Base-by-base conservation (phyloP, 2,888 invertebrate genomes). In the Cetonia aurata region DNA sequence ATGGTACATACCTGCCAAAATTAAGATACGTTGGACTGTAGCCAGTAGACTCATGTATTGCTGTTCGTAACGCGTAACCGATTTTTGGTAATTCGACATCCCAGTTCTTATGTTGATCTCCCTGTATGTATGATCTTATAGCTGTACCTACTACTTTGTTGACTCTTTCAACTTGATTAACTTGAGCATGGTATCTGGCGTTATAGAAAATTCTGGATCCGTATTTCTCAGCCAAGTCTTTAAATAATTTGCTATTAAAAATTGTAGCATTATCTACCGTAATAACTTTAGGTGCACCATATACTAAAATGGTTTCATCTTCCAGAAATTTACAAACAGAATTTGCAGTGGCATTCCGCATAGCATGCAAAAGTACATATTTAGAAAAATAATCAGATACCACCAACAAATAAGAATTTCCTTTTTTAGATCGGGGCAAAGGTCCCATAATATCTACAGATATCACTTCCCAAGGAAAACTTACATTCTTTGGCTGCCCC, bases 221-320 rank as follows among this genome's bases (percentile, higher is more conserved):
- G 50, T 75, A 76, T 2, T 55, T 25, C 6, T 41, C 13, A n/a
- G 55, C 41, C 15, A 73, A 25, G 3, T 62, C 48, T 13, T 12
- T 48, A 41, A 73, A 74, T 13, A 42, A 42, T 13, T 71, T 68
- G 19, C 73, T 67, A 12, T 57, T 53, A 52, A 76, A 76, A 52
- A 70, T 73, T 2, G 37, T 59, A 0, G 74, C 77, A 55, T 77
- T 77, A 44, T 77, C 76, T 1, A 53, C 53, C 9, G 76, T 71
- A 1, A 77, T 33, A 1, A 48, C 62, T 69, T 59, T 17, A 1
- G 76, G 75, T 3, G 59, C 73, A 19, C 75, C 73, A 71, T 65
- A 75, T 4, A 73, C 17, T n/a, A 74, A 48, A 57, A 75, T 67
- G 3, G 75, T 52, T 8, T 75, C 41, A 1, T 75, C 70, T 25